Evolutionary conservation across 23 tunicate genomes (phyloP), one percentile per base, ranked within the genome.

Genomic region (Trididemnum clinides): DNA sequence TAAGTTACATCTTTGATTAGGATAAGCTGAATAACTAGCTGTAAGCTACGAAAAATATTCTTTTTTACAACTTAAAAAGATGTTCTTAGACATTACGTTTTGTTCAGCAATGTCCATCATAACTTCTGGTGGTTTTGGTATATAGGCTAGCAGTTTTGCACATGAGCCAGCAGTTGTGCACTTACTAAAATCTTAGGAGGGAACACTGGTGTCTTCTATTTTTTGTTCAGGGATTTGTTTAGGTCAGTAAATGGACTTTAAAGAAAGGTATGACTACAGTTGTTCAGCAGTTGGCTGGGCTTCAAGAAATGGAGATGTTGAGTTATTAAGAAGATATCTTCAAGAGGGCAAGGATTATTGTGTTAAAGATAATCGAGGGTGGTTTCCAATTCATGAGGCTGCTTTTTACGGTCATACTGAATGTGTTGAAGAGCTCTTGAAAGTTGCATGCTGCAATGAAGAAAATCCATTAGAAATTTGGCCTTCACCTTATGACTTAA

Each of bases 361-460:
- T 33, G 21, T 89, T 20, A 77, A 83, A 29, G 88, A 82, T 78
- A 91, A 86, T 50, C 54, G 87, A 1, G 90, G 96, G 30, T 91
- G 96, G 96, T 86, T 57, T 51, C 96, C 96, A 0, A 86, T 91
- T 70, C 96, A 91, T 77, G 96, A 91, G 74, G 90, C 96, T 34
- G 84, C 96, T 18, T 36, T 27, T 71, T 12, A 62, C 22, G 96
- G 96, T 18, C 81, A 86, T 73, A 30, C 77, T 18, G 90, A 91
- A 15, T 75, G 90, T 49, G 86, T 86, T 5, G 64, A 76, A 62
- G 50, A 33, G 35, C 57, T 91, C 12, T 27, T 91, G 0, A 66
- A 86, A 64, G 65, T 70, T 10, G 96, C 88, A 20, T 28, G 25
- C 2, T 35, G 33, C 19, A 83, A 89, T 77, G 64, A 64, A 33